These are phyloP conservation scores for Tetramorium alpestre DNA, from an alignment of 1,140 invertebrate species.

Conservation along the genomic window DNA sequence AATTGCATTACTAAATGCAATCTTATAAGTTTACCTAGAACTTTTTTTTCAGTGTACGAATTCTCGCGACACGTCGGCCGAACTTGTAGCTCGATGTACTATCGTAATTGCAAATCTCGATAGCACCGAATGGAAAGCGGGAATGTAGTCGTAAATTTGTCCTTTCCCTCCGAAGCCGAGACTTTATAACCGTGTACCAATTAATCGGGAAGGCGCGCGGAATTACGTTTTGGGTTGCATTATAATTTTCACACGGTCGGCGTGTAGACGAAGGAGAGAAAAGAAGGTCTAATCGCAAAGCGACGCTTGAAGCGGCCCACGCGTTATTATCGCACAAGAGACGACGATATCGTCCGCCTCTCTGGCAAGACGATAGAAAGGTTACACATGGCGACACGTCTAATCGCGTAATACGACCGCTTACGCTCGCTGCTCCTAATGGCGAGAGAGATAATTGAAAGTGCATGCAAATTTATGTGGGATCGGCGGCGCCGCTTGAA, in stretches of 20 bases:
- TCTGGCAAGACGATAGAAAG: constrained; percentile 38
- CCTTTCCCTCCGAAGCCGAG: background rate
- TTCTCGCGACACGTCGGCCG: background rate
- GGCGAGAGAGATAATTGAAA: constrained; percentile 71
- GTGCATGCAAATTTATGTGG: constrained; percentile 78
- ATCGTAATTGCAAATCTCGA: constrained; percentile 11
- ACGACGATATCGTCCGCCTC: constrained; percentile 10
- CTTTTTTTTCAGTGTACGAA: too few species aligned
- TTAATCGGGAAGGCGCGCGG: constrained; percentile 12
- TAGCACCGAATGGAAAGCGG: background rate
- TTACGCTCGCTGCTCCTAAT: constrained; percentile 21
- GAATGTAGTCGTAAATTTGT: constrained; percentile 18
- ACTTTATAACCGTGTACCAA: constrained; percentile 22
- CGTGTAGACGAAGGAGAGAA: background rate
- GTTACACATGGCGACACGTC: constrained; percentile 48
- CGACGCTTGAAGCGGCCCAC: constrained; percentile 13
- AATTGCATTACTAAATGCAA: too few species aligned
- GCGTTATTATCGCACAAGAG: constrained; percentile 47
- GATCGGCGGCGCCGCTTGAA: constrained; percentile 71
- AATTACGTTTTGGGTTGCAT: background rate
- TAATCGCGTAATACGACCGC: constrained; percentile 51
- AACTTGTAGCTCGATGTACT: background rate
- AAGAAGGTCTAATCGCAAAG: constrained; percentile 45
- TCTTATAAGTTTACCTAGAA: too few species aligned
- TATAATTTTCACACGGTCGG: constrained; percentile 50